Base-by-base conservation (phyloP, 2,797 vertebrate species). In the Ctenopoma multispine region DNA sequence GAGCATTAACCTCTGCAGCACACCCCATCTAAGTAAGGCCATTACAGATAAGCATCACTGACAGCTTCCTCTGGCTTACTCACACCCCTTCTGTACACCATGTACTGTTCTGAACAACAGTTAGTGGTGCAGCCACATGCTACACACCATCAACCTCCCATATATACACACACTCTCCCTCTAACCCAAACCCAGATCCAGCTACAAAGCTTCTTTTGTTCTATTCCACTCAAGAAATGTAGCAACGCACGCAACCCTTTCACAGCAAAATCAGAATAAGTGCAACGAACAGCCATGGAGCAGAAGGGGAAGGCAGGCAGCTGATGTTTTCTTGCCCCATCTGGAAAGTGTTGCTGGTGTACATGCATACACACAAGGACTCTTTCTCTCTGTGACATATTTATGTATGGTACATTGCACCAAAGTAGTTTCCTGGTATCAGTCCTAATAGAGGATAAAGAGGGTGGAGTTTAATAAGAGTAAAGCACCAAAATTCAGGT, bases 161-260 rank as follows among this genome's bases (percentile, higher is more conserved):
- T 51, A 72, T 60, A 74, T 47, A 78, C 38, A 89, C 75, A 83
- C 73, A 84, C 63, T 48, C 69, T 67, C 66, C 18, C 15, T 51
- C 67, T 58, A 80, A 86, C 79, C 76, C 67, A 78, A 90, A 88
- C 78, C 78, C 69, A 79, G 80, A 85, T 73, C 63, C 73, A 74
- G 70, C 86, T 75, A 93, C 92, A 93, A 93, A 92, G 92, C 79
- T 80, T 63, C 89, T 92, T 94, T 93, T 94, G 93, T 94, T 93
- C 79, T 72, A 64, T 78, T 81, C 51, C 83, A 89, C 84, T 89
- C 80, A 79, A 71, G 88, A 83, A 92, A 91, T 89, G 87, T 85
- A 69, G 81, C 73, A 87, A 86, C 47, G 74, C 87, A 92, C 63
- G 87, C 90, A 88, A 92, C 72, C 69, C 65, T 77, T 85, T 83